Evolutionary conservation across 92 coral and sea anemone species (phyloP).

Genomic region (Siderastrea siderea): DNA sequence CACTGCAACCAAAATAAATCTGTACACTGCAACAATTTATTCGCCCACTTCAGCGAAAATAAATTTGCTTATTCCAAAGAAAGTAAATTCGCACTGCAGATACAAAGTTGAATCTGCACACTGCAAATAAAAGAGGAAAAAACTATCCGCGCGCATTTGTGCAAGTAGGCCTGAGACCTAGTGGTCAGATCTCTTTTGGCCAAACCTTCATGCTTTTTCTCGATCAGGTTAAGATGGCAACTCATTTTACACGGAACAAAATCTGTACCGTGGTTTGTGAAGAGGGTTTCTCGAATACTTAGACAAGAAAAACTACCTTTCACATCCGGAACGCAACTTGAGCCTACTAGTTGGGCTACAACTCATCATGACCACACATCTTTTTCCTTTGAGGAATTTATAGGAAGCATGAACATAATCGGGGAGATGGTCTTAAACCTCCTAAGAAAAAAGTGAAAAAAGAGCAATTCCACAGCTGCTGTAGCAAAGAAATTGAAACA

Average conservation of each 20-base stretch:
- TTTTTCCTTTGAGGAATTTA: constrained; percentile 69
- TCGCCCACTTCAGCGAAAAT: too few relatives aligned
- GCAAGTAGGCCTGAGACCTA: constrained; percentile 18
- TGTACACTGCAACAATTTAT: too few relatives aligned
- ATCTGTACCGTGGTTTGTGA: constrained; percentile 44
- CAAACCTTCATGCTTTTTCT: background rate
- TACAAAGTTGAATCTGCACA: background rate
- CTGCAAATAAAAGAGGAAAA: constrained; percentile 9
- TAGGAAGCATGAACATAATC: constrained; percentile 40
- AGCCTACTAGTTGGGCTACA: constrained; percentile 1
- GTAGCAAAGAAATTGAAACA: constrained; percentile 19
- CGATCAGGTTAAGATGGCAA: constrained; percentile 24
- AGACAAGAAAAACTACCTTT: background rate
- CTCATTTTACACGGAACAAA: background rate
- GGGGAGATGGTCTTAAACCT: constrained; percentile 59
- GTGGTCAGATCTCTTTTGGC: background rate
- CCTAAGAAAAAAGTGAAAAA: constrained; percentile 39
- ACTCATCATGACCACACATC: background rate
- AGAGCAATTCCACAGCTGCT: constrained; percentile 11
- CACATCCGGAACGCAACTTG: background rate
- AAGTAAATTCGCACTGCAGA: background rate
- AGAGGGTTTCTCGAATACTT: constrained; percentile 52
- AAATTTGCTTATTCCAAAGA: too few relatives aligned
- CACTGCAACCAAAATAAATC: too few relatives aligned
- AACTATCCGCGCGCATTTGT: constrained; percentile 13